Base-by-base conservation (phyloP, 2,888 invertebrate genomes). In the Pollenia angustigena region DNA sequence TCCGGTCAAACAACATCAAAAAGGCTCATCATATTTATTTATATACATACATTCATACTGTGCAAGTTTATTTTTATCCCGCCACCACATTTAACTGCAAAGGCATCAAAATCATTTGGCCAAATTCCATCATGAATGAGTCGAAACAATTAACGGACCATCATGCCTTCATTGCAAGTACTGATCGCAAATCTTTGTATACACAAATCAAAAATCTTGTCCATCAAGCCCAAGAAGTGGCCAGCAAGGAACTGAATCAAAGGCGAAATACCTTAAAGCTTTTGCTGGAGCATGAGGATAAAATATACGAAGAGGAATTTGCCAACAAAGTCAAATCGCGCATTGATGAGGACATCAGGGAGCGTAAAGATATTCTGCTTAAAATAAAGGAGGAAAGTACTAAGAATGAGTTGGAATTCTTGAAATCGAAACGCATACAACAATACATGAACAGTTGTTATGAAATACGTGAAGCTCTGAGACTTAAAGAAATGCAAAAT, bases 401-500 rank as follows among this genome's bases (percentile, higher is more conserved):
- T 4, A 87, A 85, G 66, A 88, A 88, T 1, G 89, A 89, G 1
- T 88, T 89, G 64, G 83, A 90, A 62, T 92, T 91, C 62, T 81
- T 92, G 2, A 89, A 90, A 14, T 60, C 87, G 4, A 92, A 92
- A 86, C 90, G 90, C 12, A 78, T 90, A 16, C 92, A 92, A 50
- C 92, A 91, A 76, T 88, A 90, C 14, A 92, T 93, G 90, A 79
- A 89, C n/a, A 91, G 91, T 78, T 93, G 93, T 79, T 90, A 91
- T 75, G 92, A 92, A 75, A 90, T 93, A 50, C 92, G 92, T 12
- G 91, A 92, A 56, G 91, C 90, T 0, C 62, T 93, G 85, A 89
- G 92, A 1, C 88, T 83, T 48, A 90, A 90, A 74, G 91, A 92
- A 76, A 80, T 90, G 40, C 86, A 81, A 14, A 89, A 92, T 16